phyloP scores from a whole-genome alignment of 1,140 invertebrate species.

The Stegodyphus dumicola region DNA sequence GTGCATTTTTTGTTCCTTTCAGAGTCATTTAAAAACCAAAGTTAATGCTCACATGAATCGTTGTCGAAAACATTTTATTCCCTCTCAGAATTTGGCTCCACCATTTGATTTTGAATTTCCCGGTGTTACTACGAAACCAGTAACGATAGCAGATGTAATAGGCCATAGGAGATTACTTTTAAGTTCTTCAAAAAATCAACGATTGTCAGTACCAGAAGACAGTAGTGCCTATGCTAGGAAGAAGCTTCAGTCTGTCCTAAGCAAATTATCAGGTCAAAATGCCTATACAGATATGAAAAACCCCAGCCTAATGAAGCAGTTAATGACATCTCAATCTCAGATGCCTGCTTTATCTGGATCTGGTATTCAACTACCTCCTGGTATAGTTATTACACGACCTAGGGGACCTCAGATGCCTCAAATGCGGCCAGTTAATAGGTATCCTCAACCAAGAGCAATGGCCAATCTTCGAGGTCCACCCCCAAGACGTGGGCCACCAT shows the following conservation, averaged over 20 bases:
- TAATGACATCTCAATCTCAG: constrained; percentile 26
- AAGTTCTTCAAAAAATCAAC: constrained; percentile 18
- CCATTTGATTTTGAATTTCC: constrained; percentile 87
- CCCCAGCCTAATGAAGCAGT: constrained; percentile 36
- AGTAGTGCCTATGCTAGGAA: constrained; percentile 53
- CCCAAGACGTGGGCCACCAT: constrained; percentile 11
- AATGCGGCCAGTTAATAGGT: constrained; percentile 9
- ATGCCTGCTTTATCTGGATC: constrained; percentile 14
- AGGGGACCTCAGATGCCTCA: constrained; percentile 18
- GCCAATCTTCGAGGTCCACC: neutral
- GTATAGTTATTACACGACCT: constrained; percentile 53
- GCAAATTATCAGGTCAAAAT: constrained; percentile 13
- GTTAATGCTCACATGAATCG: constrained; percentile 86
- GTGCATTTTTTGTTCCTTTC: constrained; percentile 93
- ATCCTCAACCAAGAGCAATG: constrained; percentile 21
- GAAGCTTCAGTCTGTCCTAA: constrained; percentile 46
- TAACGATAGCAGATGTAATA: constrained; percentile 64
- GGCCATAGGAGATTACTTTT: constrained; percentile 43
- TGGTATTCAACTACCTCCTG: constrained; percentile 48
- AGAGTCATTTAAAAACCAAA: constrained; percentile 93
- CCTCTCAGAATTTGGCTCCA: constrained; percentile 85
- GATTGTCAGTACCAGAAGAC: neutral
- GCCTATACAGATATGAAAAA: constrained; percentile 24
- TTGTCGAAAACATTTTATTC: constrained; percentile 90
- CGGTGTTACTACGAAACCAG: constrained; percentile 82